Conservation (phyloP, 53 echinoderm and acorn worm species). For the Hippasteria phrygiana region DNA sequence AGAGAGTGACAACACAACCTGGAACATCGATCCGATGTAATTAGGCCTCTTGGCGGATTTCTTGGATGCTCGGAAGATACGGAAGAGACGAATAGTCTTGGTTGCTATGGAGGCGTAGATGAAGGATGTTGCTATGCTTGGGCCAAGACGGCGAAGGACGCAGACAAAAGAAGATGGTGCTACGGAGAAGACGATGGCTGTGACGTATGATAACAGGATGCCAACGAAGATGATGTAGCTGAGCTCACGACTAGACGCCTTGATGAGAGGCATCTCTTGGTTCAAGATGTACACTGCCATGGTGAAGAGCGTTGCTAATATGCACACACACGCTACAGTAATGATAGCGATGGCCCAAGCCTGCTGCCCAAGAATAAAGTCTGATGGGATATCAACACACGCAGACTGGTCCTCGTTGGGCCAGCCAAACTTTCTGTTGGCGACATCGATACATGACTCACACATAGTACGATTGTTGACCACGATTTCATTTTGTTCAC, state of each 20-base stretch:
- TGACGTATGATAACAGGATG: slow-evolving; percentile 80
- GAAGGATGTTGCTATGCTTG: slow-evolving; percentile 78
- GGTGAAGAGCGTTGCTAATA: slow-evolving; percentile 65
- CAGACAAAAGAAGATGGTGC: slow-evolving; percentile 69
- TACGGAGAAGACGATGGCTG: slow-evolving; percentile 68
- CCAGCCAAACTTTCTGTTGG: slow-evolving; percentile 67
- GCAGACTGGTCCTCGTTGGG: slow-evolving; percentile 68
- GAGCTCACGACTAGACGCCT: slow-evolving; percentile 91
- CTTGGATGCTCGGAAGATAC: slow-evolving; percentile 84
- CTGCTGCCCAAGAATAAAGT: slow-evolving; percentile 60
- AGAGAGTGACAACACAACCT: slow-evolving; percentile 75
- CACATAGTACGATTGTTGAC: slow-evolving; percentile 78
- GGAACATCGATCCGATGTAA: slow-evolving; percentile 89
- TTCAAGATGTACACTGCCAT: slow-evolving; percentile 76
- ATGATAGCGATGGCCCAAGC: slow-evolving; percentile 75
- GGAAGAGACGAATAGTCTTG: slow-evolving; percentile 89
- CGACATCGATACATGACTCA: slow-evolving; percentile 72
- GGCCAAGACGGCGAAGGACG: slow-evolving; percentile 76
- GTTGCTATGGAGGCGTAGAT: slow-evolving; percentile 92
- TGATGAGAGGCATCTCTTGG: slow-evolving; percentile 87
- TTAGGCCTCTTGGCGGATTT: slow-evolving; percentile 90
- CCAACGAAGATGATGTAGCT: slow-evolving; percentile 93
- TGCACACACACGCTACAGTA: slow-evolving; percentile 64
- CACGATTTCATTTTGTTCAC: slow-evolving; percentile 78
- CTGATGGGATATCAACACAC: slow-evolving; percentile 69